A percentile compares a stretch with the other conserved stretches of the same genome.
phyloP scores from a whole-genome alignment of 2,113 vertebrate genomes.

The Salvator merianae region DNA sequence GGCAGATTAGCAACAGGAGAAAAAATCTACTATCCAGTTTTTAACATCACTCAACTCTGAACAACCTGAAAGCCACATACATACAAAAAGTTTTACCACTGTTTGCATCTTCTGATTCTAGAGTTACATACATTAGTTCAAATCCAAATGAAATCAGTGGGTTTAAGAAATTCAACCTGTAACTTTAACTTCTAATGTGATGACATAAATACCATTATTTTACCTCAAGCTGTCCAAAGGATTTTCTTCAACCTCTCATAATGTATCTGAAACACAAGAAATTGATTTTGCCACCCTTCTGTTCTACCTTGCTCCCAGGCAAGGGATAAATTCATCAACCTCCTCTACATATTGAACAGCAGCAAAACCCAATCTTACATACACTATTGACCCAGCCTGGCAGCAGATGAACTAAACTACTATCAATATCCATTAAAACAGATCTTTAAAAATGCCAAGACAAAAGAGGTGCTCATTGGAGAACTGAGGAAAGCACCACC shows the following conservation, averaged over 20 bases:
- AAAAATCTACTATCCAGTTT: conserved; percentile 36
- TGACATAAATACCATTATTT: not conserved
- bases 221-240: conserved; percentile 6
- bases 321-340: conserved; percentile 33
- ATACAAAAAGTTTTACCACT: no score
- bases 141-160: not conserved
- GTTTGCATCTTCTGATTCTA: no score
- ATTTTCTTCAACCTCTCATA: not conserved
- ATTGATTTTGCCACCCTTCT: conserved; percentile 27
- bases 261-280: not conserved
- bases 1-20: conserved; percentile 33
- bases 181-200: not conserved
- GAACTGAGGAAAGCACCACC: not conserved
- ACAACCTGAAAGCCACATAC: not conserved
- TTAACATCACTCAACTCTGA: conserved; percentile 4
- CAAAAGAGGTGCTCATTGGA: not conserved
- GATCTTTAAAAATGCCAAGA: not conserved
- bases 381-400: conserved; percentile 12
- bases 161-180: not conserved
- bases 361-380: conserved; percentile 32
- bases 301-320: not conserved
- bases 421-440: conserved; percentile 32
- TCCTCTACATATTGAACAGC: conserved; percentile 17
- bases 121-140: not conserved
- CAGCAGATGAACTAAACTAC: conserved; percentile 27